Base-by-base conservation (phyloP, 1,140 invertebrate genomes). In the Pogonomyrmex californicus region DNA sequence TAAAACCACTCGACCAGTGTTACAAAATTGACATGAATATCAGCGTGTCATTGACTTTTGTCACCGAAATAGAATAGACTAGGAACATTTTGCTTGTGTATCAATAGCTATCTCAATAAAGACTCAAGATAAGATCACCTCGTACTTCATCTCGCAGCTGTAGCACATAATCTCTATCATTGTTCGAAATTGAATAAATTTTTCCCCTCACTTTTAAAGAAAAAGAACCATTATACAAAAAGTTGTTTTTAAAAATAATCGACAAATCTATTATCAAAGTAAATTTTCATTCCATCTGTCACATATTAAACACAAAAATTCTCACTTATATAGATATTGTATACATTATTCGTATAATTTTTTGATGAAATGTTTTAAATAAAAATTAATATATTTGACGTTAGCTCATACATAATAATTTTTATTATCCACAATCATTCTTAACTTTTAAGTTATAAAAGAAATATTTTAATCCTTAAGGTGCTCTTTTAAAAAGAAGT, bases 121-220 rank as follows among this genome's bases (percentile, higher is more conserved):
- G 86, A 82, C 78, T 41, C 86, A 14, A 82, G 92, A 93, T 93
- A 92, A 91, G 81, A 60, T 88, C 79, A 90, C 75, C 89, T 93
- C 85, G 91, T 88, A 91, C 71, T 87, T 90, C 23, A 23, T 23
- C 23, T 23, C 23, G 91, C 90, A 92, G 85, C 88, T 91, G 92
- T 86, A 87, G 65, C 87, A 90, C 90, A 89, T 92, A 92, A 93
- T 93, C 89, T 90, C 58, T 56, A 33, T 77, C 82, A 81, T 56
- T 87, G 81, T 89, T 90, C 86, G 60, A 62, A 36, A 23, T 33
- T 73, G 47, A 83, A 58, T 65, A 68, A 71, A 76, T 62, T 79
- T 75, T 47, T 23, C n/a, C 14, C 6, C 30, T 56, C 60, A 38
- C 54, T 75, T 49, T 33, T 33, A 30, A 65, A 38, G n/a, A 30